phyloP scores from a whole-genome alignment of 2,797 vertebrate species.

The Diglossa cyanea region DNA sequence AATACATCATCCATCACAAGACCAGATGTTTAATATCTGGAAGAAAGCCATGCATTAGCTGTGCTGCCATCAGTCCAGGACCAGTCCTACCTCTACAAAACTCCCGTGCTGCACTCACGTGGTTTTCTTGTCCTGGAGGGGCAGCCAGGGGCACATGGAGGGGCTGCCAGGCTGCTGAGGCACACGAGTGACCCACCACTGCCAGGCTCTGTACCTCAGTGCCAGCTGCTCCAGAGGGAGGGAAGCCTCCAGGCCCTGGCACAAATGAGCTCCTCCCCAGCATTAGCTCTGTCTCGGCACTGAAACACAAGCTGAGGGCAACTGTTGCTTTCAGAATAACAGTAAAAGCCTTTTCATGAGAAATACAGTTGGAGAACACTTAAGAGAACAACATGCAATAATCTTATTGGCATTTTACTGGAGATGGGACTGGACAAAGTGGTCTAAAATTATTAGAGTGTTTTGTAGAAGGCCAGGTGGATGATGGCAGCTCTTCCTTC shows the following conservation, averaged over 20 bases:
- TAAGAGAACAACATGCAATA: background rate
- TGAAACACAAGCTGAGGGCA: background rate
- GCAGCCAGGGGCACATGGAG: accelerated
- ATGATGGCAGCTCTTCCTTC: background rate
- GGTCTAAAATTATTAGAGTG: background rate
- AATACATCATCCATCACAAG: background rate
- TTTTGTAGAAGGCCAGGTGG: background rate
- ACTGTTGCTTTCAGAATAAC: background rate
- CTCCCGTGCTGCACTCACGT: accelerated
- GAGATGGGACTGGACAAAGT: background rate
- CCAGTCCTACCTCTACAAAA: background rate
- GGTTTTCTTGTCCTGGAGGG: background rate
- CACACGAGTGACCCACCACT: accelerated
- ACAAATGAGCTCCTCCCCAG: background rate
- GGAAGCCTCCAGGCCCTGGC: background rate
- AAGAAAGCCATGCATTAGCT: background rate
- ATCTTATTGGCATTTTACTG: background rate
- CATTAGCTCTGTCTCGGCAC: background rate
- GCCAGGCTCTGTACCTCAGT: accelerated
- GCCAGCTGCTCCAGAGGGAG: accelerated
- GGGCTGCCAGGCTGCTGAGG: background rate
- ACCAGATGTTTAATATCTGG: background rate
- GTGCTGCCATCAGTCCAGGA: background rate
- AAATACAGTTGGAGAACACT: background rate
- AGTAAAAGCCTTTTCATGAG: background rate